phyloP scores from a whole-genome alignment of 2,888 invertebrate species.

The Coelinius sp. region DNA sequence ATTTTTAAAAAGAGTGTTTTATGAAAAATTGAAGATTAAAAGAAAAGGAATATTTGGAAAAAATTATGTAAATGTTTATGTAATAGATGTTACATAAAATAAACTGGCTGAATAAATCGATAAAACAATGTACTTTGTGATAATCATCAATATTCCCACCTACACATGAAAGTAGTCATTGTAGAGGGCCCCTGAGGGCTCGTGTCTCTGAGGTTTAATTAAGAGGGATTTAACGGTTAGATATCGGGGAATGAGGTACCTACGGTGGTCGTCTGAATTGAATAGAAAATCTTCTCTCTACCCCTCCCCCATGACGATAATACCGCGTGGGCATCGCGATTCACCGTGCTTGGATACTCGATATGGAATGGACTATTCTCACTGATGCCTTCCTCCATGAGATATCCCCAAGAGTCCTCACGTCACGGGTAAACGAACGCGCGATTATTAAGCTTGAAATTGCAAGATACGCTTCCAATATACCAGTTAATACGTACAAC shows the following conservation, averaged over 20 bases:
- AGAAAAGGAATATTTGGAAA: too few relatives aligned
- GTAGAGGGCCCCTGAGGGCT: slow-evolving; percentile 19
- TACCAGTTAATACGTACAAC: slow-evolving; percentile 35
- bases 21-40: too few relatives aligned
- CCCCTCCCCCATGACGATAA: neutral
- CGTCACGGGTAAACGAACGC: slow-evolving; percentile 33
- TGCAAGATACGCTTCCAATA: slow-evolving; percentile 41
- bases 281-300: slow-evolving; percentile 24
- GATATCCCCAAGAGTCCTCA: slow-evolving; percentile 13
- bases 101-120: neutral
- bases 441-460: slow-evolving; percentile 43
- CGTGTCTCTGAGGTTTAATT: slow-evolving; percentile 34
- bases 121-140: neutral
- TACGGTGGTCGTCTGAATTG: slow-evolving; percentile 36
- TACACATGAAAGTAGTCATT: neutral
- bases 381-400: slow-evolving; percentile 3
- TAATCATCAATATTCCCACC: slow-evolving; percentile 9
- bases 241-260: slow-evolving; percentile 27
- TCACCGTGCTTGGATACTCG: slow-evolving; percentile 40
- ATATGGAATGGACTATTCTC: slow-evolving; percentile 20
- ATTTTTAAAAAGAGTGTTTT: too few relatives aligned
- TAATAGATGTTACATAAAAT: too few relatives aligned
- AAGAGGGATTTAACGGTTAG: slow-evolving; percentile 41
- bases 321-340: slow-evolving; percentile 39
- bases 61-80: too few relatives aligned